Evolutionary conservation across 2,797 vertebrate genomes (phyloP).

Genomic region (Lacerta bilineata): DNA sequence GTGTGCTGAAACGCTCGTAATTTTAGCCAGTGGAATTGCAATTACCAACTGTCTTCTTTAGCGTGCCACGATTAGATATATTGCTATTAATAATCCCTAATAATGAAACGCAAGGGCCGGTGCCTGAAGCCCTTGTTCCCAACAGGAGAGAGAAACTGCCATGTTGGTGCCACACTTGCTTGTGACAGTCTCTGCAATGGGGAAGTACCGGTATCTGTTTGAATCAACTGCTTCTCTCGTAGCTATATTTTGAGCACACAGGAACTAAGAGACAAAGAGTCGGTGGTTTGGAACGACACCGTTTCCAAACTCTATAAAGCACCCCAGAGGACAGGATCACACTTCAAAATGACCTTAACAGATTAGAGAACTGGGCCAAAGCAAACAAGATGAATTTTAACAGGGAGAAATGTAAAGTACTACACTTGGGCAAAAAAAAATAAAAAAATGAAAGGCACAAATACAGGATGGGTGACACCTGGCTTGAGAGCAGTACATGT

Average conservation of each 20-base stretch:
- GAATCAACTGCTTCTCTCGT: background rate
- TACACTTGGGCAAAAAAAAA: too few relatives aligned
- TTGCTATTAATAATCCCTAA: constrained; percentile 61
- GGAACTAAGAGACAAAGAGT: too few relatives aligned
- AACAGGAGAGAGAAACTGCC: background rate
- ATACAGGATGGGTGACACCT: too few relatives aligned
- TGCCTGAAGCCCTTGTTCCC: constrained; percentile 31
- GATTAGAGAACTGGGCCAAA: too few relatives aligned
- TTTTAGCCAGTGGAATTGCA: constrained; percentile 65
- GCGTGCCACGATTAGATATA: constrained; percentile 51
- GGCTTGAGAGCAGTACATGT: too few relatives aligned
- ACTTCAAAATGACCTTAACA: too few relatives aligned
- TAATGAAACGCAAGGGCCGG: constrained; percentile 56
- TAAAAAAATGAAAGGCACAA: too few relatives aligned
- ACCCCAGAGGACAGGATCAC: too few relatives aligned
- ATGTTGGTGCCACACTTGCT: too few relatives aligned
- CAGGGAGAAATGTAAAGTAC: too few relatives aligned
- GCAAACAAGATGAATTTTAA: too few relatives aligned
- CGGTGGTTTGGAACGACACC: background rate
- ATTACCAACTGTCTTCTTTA: constrained; percentile 66
- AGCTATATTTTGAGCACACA: background rate
- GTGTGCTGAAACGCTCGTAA: constrained; percentile 67
- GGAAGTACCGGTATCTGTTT: background rate
- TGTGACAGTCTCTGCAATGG: background rate
- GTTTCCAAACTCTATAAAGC: background rate